phyloP scores from a whole-genome alignment of 2,113 vertebrate genomes.

The Ochotona curzoniae region DNA sequence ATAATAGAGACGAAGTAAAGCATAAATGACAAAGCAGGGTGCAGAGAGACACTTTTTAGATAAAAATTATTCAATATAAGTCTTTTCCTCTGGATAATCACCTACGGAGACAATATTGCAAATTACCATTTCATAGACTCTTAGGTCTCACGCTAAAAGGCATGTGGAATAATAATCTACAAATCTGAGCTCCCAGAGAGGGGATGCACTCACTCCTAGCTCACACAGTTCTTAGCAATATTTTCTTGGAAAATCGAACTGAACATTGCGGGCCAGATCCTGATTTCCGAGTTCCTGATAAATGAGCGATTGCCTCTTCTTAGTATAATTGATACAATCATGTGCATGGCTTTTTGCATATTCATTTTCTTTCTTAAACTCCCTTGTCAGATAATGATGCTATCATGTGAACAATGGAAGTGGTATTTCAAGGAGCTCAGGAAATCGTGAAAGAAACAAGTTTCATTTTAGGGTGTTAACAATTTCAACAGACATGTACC shows the following conservation, averaged over 20 bases:
- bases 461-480: background rate
- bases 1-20: constrained; percentile 67
- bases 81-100: constrained; percentile 34
- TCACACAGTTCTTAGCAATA: background rate
- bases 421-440: background rate
- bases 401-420: rapidly evolving
- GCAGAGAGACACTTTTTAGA: constrained; percentile 40
- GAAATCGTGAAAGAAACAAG: background rate
- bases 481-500: background rate
- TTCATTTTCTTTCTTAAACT: background rate
- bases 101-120: constrained; percentile 63
- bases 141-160: constrained; percentile 47
- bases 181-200: constrained; percentile 3
- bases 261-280: background rate
- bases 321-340: background rate
- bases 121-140: constrained; percentile 58
- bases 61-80: constrained; percentile 65
- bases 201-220: background rate
- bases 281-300: background rate
- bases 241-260: constrained; percentile 21
- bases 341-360: background rate
- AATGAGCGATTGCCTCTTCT: background rate
- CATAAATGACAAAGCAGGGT: constrained; percentile 39
- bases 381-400: background rate
- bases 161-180: constrained; percentile 52